Percentiles rank a stretch among this genome's conserved stretches.
Conservation (phyloP, 2,113 vertebrate genomes). For the Pogonocichla stellata region DNA sequence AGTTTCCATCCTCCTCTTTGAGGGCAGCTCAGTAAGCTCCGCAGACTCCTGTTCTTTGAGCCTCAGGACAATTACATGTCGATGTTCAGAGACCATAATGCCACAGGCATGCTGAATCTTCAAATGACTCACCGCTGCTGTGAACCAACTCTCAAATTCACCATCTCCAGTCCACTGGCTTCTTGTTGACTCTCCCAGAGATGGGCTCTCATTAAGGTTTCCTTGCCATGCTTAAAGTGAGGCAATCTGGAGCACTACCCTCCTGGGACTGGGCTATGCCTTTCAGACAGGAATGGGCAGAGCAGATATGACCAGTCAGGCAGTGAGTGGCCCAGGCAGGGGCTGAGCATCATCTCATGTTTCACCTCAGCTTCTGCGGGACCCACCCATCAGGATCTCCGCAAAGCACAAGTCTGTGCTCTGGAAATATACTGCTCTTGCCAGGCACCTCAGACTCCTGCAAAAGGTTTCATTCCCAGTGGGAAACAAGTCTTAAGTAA, state of each 20-base stretch:
- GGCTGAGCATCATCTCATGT: background rate
- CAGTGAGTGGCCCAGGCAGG: background rate
- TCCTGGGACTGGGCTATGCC: background rate
- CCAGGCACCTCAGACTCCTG: background rate
- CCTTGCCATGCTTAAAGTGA: background rate
- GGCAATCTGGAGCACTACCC: background rate
- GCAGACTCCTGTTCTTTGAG: background rate
- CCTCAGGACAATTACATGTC: background rate
- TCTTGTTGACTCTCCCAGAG: background rate
- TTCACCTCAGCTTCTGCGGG: background rate
- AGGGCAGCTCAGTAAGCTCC: background rate
- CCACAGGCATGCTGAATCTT: background rate
- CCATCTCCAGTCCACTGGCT: rapidly evolving
- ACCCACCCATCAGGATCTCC: rapidly evolving
- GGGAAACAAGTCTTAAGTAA: background rate
- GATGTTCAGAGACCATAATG: background rate
- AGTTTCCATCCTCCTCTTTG: background rate
- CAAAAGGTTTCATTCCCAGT: background rate
- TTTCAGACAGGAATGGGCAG: background rate
- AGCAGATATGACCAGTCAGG: background rate
- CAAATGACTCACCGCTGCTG: background rate
- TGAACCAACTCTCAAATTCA: background rate
- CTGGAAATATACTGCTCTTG: background rate
- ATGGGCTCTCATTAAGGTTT: background rate
- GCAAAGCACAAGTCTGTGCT: background rate